phyloP scores from a whole-genome alignment of 2,113 vertebrate genomes.

The Nanorana parkeri region DNA sequence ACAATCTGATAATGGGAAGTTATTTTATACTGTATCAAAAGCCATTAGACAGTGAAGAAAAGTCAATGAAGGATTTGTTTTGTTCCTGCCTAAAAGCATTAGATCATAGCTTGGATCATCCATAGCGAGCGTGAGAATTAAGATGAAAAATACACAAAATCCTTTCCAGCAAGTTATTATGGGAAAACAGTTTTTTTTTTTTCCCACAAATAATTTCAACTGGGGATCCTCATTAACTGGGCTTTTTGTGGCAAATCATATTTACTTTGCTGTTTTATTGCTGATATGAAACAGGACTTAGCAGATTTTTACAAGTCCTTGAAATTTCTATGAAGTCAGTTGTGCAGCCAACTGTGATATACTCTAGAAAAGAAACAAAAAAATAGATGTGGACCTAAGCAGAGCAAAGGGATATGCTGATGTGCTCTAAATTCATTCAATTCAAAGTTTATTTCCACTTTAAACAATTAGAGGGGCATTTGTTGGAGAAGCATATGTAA shows the following conservation, averaged over 20 bases:
- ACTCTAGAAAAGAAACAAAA: not conserved
- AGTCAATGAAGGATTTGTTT: constrained; percentile 39
- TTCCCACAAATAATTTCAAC: constrained; percentile 34
- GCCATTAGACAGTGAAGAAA: not conserved
- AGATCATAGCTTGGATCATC: constrained; percentile 52
- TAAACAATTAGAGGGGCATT: no score
- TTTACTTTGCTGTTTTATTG: constrained; percentile 27
- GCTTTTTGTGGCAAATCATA: constrained; percentile 25
- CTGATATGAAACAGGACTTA: constrained; percentile 6
- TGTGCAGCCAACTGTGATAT: not conserved
- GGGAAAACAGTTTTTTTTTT: constrained; percentile 23
- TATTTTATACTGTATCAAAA: constrained; percentile 17
- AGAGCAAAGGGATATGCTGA: no score
- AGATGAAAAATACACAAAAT: constrained; percentile 55
- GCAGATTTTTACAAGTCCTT: constrained; percentile 10
- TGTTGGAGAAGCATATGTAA: no score
- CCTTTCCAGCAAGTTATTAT: constrained; percentile 56
- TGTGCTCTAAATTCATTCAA: no score
- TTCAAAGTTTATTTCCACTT: no score
- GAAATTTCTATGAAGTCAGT: constrained; percentile 12
- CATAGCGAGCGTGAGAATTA: constrained; percentile 34
- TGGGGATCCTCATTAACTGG: constrained; percentile 45
- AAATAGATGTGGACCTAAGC: no score
- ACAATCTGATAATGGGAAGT: constrained; percentile 1
- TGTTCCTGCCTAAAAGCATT: constrained; percentile 58